Evolutionary conservation across 2,888 invertebrate species (phyloP).

Genomic region (Smittia aterrima): DNA sequence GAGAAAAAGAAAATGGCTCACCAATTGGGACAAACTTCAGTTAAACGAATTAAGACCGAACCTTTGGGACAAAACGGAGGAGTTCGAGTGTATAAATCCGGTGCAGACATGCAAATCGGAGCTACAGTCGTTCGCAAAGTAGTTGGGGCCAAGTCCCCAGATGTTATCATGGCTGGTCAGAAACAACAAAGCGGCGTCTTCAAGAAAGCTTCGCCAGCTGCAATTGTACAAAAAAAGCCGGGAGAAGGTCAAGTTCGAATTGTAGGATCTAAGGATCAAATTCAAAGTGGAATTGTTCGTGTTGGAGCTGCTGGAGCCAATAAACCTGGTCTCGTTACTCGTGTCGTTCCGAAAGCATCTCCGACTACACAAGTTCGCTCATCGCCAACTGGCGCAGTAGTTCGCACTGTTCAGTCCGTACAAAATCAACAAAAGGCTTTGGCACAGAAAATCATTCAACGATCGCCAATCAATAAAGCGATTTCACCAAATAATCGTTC

Average conservation of each 20-base stretch:
- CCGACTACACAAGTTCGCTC: neutral
- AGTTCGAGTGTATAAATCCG: neutral
- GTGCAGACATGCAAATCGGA: constrained; percentile 21
- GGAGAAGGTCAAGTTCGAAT: constrained; percentile 42
- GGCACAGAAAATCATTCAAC: constrained; percentile 33
- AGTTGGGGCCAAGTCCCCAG: constrained; percentile 25
- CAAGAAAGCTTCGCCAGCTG: constrained; percentile 17
- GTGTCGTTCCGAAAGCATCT: constrained; percentile 49
- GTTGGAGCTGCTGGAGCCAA: constrained; percentile 19
- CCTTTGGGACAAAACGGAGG: constrained; percentile 14
- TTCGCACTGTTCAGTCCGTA: constrained; percentile 14
- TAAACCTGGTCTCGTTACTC: constrained; percentile 6
- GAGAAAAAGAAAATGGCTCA: constrained; percentile 40
- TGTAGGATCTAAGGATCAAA: constrained; percentile 41
- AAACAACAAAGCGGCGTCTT: constrained; percentile 40
- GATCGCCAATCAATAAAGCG: constrained; percentile 28
- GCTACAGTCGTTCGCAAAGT: constrained; percentile 39
- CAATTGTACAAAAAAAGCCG: constrained; percentile 15
- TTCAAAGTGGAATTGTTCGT: constrained; percentile 43
- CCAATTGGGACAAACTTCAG: constrained; percentile 28
- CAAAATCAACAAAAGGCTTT: constrained; percentile 30
- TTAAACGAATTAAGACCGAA: constrained; percentile 27
- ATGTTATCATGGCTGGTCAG: constrained; percentile 35
- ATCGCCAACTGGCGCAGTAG: constrained; percentile 18
- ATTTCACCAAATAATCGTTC: constrained; percentile 37